Conservation (phyloP, 2,797 vertebrate species). For the Hoplostethus mediterraneus region DNA sequence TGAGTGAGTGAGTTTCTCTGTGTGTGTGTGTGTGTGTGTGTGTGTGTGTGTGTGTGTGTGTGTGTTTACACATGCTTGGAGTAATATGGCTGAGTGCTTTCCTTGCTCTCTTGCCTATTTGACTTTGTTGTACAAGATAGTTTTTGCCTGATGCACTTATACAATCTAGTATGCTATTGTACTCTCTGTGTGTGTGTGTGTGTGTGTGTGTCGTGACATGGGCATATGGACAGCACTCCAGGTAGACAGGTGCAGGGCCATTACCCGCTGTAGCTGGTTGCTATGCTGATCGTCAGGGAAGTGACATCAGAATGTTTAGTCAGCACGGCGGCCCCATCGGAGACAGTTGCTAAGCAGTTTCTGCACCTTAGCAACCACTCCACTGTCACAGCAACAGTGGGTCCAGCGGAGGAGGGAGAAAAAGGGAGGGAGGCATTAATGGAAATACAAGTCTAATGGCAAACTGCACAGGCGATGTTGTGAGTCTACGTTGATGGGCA, state of each 20-base stretch:
- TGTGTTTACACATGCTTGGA: constrained; percentile 29
- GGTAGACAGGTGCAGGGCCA: constrained; percentile 36
- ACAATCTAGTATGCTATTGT: neutral
- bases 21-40: constrained; percentile 26
- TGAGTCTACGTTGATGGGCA: neutral
- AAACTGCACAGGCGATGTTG: neutral
- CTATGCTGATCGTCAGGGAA: constrained; percentile 75
- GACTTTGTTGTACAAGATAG: neutral
- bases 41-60: constrained; percentile 6
- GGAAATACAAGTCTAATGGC: constrained; percentile 32
- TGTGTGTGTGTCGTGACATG: constrained; percentile 27
- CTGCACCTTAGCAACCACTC: constrained; percentile 84
- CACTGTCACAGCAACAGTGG: constrained; percentile 60
- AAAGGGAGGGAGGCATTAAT: constrained; percentile 30
- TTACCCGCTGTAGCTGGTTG: constrained; percentile 63
- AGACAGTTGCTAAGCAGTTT: constrained; percentile 89
- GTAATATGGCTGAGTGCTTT: constrained; percentile 21
- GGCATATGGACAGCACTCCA: constrained; percentile 45
- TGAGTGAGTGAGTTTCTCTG: neutral
- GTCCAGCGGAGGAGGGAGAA: constrained; percentile 37
- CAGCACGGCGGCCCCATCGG: constrained; percentile 72
- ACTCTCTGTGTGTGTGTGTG: neutral
- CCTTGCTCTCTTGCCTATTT: constrained; percentile 10
- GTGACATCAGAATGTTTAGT: constrained; percentile 82
- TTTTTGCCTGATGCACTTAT: neutral